Percentiles rank a stretch among this genome's conserved stretches.
Evolutionary conservation across 37 sponge, comb jelly and placozoan genomes (phyloP).

Genomic region (Oopsacas minuta): DNA sequence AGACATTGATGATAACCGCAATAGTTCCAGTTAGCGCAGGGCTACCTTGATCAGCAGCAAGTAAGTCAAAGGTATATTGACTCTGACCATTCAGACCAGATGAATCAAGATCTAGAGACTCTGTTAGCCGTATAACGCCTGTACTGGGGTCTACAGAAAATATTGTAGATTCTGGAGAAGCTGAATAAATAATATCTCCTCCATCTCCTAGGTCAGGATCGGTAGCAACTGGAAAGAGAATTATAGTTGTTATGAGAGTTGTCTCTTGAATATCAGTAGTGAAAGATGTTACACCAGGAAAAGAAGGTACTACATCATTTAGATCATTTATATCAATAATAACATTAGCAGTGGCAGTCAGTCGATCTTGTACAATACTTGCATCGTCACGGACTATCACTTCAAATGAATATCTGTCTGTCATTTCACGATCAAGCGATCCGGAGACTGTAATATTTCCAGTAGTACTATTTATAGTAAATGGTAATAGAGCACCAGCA

Average conservation of each 20-base stretch:
- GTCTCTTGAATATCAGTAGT: neutral
- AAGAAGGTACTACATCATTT: neutral
- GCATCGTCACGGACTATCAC: neutral
- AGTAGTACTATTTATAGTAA: neutral
- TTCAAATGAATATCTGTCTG: neutral
- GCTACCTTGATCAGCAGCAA: neutral
- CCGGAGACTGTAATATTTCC: constrained; percentile 11
- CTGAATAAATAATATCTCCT: neutral
- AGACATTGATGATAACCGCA: neutral
- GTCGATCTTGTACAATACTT: neutral
- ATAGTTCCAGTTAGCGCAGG: neutral
- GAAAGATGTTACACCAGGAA: neutral
- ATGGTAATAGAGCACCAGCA: neutral
- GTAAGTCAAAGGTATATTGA: neutral
- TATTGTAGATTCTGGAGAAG: neutral
- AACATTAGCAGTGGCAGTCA: neutral
- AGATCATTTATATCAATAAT: neutral
- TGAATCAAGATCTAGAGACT: neutral
- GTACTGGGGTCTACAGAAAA: neutral
- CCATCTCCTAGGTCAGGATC: neutral
- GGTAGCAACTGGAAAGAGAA: neutral
- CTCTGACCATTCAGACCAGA: neutral
- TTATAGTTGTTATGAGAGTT: neutral
- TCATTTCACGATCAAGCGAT: constrained; percentile 7
- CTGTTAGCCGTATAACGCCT: neutral